These are phyloP conservation scores for Caenorhabditis tropicalis DNA, from an alignment of 1,140 invertebrate genomes.

Conservation along the genomic window DNA sequence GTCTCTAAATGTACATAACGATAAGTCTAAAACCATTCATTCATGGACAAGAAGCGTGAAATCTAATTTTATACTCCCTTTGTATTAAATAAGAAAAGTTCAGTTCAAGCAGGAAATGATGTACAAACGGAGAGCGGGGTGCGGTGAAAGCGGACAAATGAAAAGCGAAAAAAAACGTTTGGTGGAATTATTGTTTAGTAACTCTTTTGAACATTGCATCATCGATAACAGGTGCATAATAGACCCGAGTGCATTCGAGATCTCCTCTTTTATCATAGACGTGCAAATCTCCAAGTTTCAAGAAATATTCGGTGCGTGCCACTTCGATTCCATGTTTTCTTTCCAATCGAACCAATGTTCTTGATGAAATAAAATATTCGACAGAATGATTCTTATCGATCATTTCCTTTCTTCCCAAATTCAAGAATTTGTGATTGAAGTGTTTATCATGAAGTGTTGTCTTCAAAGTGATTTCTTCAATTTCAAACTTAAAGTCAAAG, in stretches of 20 bases:
- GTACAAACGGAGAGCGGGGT: too few species aligned
- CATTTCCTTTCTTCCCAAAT: conserved; percentile 5
- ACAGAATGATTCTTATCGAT: not conserved
- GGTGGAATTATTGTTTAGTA: not conserved
- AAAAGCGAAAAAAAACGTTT: not conserved
- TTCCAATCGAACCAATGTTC: not conserved
- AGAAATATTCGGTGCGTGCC: not conserved
- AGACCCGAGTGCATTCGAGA: not conserved
- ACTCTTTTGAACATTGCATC: not conserved
- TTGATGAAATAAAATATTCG: not conserved
- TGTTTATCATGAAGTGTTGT: not conserved
- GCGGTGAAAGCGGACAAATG: not conserved
- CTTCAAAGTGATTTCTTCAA: not conserved
- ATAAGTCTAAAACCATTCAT: too few species aligned
- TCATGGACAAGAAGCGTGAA: too few species aligned
- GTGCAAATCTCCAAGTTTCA: conserved; percentile 8
- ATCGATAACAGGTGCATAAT: not conserved
- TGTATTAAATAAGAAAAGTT: too few species aligned
- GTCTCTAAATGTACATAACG: too few species aligned
- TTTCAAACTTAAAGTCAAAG: not conserved
- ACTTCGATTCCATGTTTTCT: not conserved
- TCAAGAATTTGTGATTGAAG: conserved; percentile 2
- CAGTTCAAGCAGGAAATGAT: too few species aligned
- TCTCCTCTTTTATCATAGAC: not conserved
- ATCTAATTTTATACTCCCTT: too few species aligned